Base-by-base conservation (phyloP, 2,113 vertebrate species). In the Montifringilla adamsi region DNA sequence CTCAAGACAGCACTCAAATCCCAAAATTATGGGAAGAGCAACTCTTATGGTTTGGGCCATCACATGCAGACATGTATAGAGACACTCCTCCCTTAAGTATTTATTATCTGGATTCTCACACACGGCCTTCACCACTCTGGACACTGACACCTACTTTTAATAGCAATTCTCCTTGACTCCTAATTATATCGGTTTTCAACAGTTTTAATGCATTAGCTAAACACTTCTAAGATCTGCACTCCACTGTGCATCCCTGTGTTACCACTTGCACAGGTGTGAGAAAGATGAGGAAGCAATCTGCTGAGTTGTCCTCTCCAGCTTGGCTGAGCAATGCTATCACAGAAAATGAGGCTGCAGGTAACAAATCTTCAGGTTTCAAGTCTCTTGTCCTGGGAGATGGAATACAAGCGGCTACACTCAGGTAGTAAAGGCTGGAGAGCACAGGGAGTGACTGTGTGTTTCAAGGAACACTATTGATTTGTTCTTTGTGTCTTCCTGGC, bases 41-140 rank as follows among this genome's bases (percentile, higher is more conserved):
- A 53, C 33, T 53, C 7, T 11, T 59, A 15, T 24, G 24, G 18
- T 55, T 67, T 0, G 0, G 26, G 23, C 14, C 31, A 78, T 39
- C 35, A 10, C 11, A 15, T 10, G 23, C 15, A 88, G 26, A 50
- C 10, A 26, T 1, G 19, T 22, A 78, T 5, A 15, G 24, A 83
- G 62, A 75, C 4, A 2, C 44, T 81, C 50, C 58, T 76, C 43
- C 31, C 19, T 84, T 24, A 31, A 47, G 6, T 33, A 53, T 17
- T 84, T 84, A 73, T 60, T 41, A 44, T 24, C 63, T 56, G 28
- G 31, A 49, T 78, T 84, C 66, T 70, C 30, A 37, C 39, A 33
- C 2, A 58, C 13, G 73, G 30, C 46, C 27, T 80, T 72, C 62
- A 67, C 22, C 15, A 23, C 44, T 53, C 37, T 27, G 63, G 43